phyloP scores from a whole-genome alignment of 2,797 vertebrate species.

The Rachycentron canadum region DNA sequence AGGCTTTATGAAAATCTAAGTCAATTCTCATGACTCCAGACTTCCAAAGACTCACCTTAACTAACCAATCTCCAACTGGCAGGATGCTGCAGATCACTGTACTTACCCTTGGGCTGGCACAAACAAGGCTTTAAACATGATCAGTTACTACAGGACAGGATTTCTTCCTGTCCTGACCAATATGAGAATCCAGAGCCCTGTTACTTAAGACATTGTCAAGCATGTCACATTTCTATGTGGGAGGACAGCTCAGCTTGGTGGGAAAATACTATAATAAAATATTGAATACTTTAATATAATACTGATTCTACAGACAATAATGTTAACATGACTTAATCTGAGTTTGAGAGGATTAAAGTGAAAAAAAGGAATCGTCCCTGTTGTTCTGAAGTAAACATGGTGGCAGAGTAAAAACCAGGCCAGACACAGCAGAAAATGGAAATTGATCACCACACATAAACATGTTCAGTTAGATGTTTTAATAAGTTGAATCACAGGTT shows the following conservation, averaged over 20 bases:
- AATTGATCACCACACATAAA: slow-evolving; percentile 48
- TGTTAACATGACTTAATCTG: slow-evolving; percentile 31
- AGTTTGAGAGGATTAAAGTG: slow-evolving; percentile 42
- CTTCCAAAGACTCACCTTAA: slow-evolving; percentile 16
- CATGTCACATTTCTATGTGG: neutral
- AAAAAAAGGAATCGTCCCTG: neutral
- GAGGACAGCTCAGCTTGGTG: slow-evolving; percentile 9
- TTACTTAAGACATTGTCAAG: slow-evolving; percentile 2
- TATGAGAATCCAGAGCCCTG: slow-evolving; percentile 7
- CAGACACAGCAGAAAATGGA: slow-evolving; percentile 37
- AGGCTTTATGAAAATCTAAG: slow-evolving; percentile 12
- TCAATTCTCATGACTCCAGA: neutral
- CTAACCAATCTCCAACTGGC: slow-evolving; percentile 20
- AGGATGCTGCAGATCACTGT: slow-evolving; percentile 21
- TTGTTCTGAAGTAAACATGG: slow-evolving; percentile 24
- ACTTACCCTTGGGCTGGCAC: slow-evolving; percentile 8
- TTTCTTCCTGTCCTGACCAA: slow-evolving; percentile 15
- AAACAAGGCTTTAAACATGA: slow-evolving; percentile 41
- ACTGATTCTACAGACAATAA: slow-evolving; percentile 14
- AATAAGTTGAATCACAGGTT: slow-evolving; percentile 30
- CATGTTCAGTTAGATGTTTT: slow-evolving; percentile 42
- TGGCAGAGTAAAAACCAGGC: slow-evolving; percentile 10
- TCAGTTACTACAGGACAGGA: slow-evolving; percentile 43
- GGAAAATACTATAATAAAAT: too few species aligned
- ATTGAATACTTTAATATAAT: too few species aligned